Percentiles rank a stretch among this genome's conserved stretches.
Conservation (phyloP, 2,888 invertebrate genomes). For the Heliconius erato region DNA sequence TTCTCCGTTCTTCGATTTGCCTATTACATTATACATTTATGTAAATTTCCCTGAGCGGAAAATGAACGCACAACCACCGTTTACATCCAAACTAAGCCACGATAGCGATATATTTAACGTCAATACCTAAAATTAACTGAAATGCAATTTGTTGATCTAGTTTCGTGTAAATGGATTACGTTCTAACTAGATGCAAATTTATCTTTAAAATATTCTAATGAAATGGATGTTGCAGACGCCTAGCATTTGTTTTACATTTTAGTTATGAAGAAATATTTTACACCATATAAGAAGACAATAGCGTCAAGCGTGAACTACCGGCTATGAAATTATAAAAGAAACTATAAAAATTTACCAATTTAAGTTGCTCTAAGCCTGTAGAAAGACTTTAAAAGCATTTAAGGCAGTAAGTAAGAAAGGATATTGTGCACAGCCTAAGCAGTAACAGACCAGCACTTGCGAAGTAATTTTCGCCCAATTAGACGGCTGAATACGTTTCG, state of each 20-base stretch:
- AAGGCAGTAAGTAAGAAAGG: constrained; percentile 42
- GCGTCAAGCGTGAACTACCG: no score
- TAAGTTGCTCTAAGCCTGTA: neutral
- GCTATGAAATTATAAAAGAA: neutral
- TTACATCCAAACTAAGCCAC: neutral
- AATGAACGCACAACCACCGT: neutral
- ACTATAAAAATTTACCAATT: neutral
- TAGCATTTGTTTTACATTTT: neutral
- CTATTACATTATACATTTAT: neutral
- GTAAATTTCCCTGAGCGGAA: neutral
- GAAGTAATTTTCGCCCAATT: constrained; percentile 79
- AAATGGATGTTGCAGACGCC: neutral
- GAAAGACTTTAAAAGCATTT: constrained; percentile 8
- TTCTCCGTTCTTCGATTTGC: neutral
- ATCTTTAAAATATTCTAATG: constrained; percentile 6
- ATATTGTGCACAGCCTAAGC: constrained; percentile 54
- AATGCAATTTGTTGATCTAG: constrained; percentile 5
- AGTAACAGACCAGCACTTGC: constrained; percentile 60
- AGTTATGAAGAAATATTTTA: neutral
- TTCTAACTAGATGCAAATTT: constrained; percentile 4
- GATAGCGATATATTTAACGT: neutral
- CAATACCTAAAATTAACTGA: constrained; percentile 4
- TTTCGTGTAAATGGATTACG: neutral
- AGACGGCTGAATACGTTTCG: constrained; percentile 69
- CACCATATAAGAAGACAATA: neutral